Base-by-base conservation (phyloP, 2,888 invertebrate species). In the Ormyrus thymus region DNA sequence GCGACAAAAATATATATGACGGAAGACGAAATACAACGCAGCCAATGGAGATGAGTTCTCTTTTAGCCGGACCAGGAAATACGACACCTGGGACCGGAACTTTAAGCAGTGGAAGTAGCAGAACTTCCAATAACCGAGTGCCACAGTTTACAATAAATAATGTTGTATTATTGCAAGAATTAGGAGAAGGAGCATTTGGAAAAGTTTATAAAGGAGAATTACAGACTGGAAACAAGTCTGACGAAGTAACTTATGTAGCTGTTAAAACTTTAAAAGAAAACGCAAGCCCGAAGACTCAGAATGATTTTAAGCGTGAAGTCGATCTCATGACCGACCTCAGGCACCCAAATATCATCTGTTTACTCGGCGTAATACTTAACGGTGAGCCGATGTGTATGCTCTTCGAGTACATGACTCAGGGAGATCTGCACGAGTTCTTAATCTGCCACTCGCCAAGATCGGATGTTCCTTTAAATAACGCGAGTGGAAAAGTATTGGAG, bases 321-420 rank as follows among this genome's bases (percentile, higher is more conserved):
- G 97, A 97, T 89, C 92, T 98, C 73, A 97, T 98, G 92, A 96
- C 97, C 0, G 97, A 98, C 89, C 91, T 99, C 80, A 94, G 96
- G 81, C 99, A 99, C 91, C 96, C 97, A 0, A 98, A 99, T 89
- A 97, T 99, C 85, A 97, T 98, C 61, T 97, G 97, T 90, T 94
- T 99, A 83, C 92, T 99, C 78, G 98, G 98, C 0, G 97, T 98
- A 8, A 96, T 97, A 77, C 92, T 97, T 80, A 95, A 95, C 85
- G 96, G 96, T 85, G 95, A 97, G 87, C 97, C 98, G 0, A 93
- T 96, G 89, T 97, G 97, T 87, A 98, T 98, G 97, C 91, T 99
- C 43, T 99, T 99, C 91, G 99, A 99, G 90, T 98, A 97, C 88
- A 98, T 99, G 98, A 95, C 96, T 0, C 94, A 97, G 90, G 98